phyloP scores from a whole-genome alignment of 1,140 invertebrate genomes.

The Tetragnatha versicolor region DNA sequence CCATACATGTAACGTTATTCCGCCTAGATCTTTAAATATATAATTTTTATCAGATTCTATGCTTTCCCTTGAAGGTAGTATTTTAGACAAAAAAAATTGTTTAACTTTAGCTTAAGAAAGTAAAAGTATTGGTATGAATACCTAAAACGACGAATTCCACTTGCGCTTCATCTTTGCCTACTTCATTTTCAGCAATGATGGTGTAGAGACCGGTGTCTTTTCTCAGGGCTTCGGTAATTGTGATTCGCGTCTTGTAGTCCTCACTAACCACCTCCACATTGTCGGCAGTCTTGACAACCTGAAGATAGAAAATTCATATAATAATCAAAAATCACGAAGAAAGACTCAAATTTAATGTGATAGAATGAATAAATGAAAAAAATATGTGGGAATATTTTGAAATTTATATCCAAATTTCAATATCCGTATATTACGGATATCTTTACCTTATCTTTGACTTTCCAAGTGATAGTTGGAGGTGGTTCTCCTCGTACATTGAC shows the following conservation, averaged over 20 bases:
- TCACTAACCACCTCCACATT: slow-evolving; percentile 87
- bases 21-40: no score
- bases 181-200: slow-evolving; percentile 88
- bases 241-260: slow-evolving; percentile 92
- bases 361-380: background rate
- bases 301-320: background rate
- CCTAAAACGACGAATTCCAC: slow-evolving; percentile 89
- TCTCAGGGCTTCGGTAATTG: slow-evolving; percentile 81
- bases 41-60: no score
- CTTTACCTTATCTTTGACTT: slow-evolving; percentile 70
- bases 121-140: no score
- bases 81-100: no score
- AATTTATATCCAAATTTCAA: no score
- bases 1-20: no score
- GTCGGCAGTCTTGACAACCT: slow-evolving; percentile 65
- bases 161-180: slow-evolving; percentile 91
- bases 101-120: no score
- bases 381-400: no score
- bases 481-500: slow-evolving; percentile 95
- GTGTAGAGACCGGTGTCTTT: slow-evolving; percentile 89
- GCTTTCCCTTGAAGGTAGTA: no score
- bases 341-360: background rate
- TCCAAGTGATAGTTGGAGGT: slow-evolving; percentile 90
- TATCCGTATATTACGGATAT: background rate
- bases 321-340: background rate